A percentile compares a stretch with the other conserved stretches of the same genome.
These are phyloP conservation scores for Chironomus tepperi DNA, from an alignment of 1,140 invertebrate species.

Conservation along the genomic window DNA sequence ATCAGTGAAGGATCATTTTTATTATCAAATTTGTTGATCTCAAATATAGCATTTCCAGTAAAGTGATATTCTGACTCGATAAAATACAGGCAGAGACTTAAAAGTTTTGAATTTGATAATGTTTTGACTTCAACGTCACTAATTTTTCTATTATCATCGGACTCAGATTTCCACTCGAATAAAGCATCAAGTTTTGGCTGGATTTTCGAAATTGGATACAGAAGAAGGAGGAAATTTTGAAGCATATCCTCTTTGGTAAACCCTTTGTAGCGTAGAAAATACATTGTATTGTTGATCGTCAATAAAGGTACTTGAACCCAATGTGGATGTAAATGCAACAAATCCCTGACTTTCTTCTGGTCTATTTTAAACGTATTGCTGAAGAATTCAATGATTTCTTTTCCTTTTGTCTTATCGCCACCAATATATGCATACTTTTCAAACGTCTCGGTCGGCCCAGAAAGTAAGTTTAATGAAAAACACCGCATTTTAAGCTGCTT, in stretches of 20 bases:
- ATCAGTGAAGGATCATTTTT: constrained; percentile 30
- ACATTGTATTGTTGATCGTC: constrained; percentile 44
- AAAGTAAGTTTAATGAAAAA: constrained; percentile 47
- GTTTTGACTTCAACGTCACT: constrained; percentile 18
- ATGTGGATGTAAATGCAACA: constrained; percentile 45
- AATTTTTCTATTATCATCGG: constrained; percentile 2
- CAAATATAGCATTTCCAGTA: constrained; percentile 42
- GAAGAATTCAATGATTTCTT: constrained; percentile 43
- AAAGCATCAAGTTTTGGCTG: not conserved
- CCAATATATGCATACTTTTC: constrained; percentile 48
- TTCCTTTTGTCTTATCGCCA: constrained; percentile 45
- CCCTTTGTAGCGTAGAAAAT: constrained; percentile 39
- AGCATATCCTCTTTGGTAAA: constrained; percentile 44
- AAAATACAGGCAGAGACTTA: constrained; percentile 39
- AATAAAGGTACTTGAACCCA: constrained; percentile 46
- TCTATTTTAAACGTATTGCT: constrained; percentile 32
- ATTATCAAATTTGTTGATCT: constrained; percentile 34
- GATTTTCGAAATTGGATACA: constrained; percentile 44
- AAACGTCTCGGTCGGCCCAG: constrained; percentile 44
- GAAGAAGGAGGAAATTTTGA: constrained; percentile 44
- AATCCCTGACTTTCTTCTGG: constrained; percentile 34
- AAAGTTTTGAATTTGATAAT: constrained; percentile 29
- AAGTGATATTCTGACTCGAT: constrained; percentile 42
- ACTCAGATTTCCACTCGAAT: not conserved
- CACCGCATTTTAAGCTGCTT: constrained; percentile 45